Evolutionary conservation across 2,888 invertebrate species (phyloP), one percentile per base, ranked within the genome.

Genomic region (Suillia variegata): DNA sequence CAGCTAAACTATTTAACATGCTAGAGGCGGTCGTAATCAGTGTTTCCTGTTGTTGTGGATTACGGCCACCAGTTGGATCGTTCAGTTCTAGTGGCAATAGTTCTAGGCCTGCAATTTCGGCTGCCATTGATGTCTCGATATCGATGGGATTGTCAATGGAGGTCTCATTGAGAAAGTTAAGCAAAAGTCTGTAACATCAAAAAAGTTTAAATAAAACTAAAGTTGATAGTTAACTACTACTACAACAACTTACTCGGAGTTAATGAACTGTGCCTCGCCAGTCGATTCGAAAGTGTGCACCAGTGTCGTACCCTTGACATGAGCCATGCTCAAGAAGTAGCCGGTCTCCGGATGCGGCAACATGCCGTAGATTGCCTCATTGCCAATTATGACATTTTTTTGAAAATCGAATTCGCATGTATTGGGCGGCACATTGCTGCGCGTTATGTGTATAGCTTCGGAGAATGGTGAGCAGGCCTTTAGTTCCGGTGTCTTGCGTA

Each of bases 261-360:
- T 79, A 8, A 82, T 79, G 57, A 71, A 81, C 56, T 82, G 82
- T 2, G 82, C 80, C 67, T 82, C 82, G 13, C 82, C 82, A 10
- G 81, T 82, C 0, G 82, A 80, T 65, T 82, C 82, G 56, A 82
- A 82, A 13, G 82, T 82, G 62, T 82, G 81, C 20, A 82, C 70
- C n/a, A 82, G 65, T 10, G 80, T 80, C 13, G 79, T 78, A n/a
- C 82, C 81, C 67, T 80, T 80, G 3, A 81, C 80, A 59, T 80
- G 79, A 1, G 79, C 81, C 73, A 77, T 75, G 56, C 75, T 77
- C 1, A 82, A 64, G 51, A 80, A 80, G 63, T 81, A 81, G 1
- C 77, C 77, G 5, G 80, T 80, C 57, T 77, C 78, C 24, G 76
- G 66, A 66, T 82, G 80, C 2, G 79, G 78, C 60, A 79, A 61